Percentiles rank a stretch among this genome's conserved stretches.
Conservation (phyloP, 2,113 vertebrate species). For the Parotia lawesii region DNA sequence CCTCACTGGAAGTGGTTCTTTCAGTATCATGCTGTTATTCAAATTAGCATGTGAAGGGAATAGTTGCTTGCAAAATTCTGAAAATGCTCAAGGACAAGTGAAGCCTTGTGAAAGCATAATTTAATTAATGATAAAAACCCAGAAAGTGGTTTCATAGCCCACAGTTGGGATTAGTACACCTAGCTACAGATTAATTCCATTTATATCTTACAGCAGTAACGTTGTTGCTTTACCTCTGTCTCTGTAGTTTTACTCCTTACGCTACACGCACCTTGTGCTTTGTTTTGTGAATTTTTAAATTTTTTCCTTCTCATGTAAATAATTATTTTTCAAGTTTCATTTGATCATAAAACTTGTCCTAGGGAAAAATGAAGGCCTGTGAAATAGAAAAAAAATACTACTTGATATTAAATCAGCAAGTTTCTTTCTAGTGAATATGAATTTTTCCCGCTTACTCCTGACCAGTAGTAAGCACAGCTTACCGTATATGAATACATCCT, state of each 20-base stretch:
- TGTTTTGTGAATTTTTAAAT: neutral
- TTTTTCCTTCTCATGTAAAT: neutral
- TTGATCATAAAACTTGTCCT: neutral
- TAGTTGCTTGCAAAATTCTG: neutral
- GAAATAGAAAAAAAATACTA: neutral
- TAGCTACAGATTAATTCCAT: neutral
- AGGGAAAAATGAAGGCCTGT: neutral
- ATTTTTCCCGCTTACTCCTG: neutral
- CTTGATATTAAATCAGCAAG: neutral
- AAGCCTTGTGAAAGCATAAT: neutral
- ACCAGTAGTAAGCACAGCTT: neutral
- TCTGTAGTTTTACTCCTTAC: neutral
- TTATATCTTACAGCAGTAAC: neutral
- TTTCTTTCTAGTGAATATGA: neutral
- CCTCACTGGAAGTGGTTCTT: neutral
- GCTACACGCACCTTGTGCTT: fast-evolving
- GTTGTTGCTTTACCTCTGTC: neutral
- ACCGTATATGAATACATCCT: neutral
- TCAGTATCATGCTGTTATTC: neutral
- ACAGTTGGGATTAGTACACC: neutral
- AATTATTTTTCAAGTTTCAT: neutral
- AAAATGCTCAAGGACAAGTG: slow-evolving; percentile 2
- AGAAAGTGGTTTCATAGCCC: neutral
- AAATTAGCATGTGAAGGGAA: neutral
- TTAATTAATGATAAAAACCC: neutral